Evolutionary conservation across 2,888 invertebrate species (phyloP).

Genomic region (Linyphia triangularis): DNA sequence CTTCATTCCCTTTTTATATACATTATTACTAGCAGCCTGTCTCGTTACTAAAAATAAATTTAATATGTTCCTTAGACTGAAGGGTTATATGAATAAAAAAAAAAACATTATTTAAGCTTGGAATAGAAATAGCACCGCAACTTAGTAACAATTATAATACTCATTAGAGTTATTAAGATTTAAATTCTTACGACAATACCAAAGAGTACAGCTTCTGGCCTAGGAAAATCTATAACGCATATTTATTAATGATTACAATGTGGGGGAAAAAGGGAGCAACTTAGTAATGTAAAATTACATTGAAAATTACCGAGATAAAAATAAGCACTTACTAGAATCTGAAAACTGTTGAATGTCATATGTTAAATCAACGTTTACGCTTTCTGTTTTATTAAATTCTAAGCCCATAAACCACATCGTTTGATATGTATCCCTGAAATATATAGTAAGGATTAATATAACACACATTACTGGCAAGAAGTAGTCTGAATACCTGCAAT

Average conservation of each 20-base stretch:
- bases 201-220: no score
- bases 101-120: no score
- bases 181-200: not conserved
- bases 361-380: conserved; percentile 94
- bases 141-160: not conserved
- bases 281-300: not conserved
- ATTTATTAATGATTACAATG: not conserved
- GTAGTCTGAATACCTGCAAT: no score
- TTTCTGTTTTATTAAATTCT: conserved; percentile 92
- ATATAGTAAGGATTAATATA: not conserved
- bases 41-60: conserved; percentile 60
- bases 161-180: not conserved
- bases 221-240: no score
- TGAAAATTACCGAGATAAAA: not conserved
- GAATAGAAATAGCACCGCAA: not conserved
- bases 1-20: conserved; percentile 73
- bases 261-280: not conserved
- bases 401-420: conserved; percentile 99
- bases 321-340: conserved; percentile 85
- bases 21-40: conserved; percentile 62
- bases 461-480: no score
- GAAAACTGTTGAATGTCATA: conserved; percentile 95
- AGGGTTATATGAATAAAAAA: not conserved
- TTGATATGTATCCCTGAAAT: conserved; percentile 83
- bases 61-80: not conserved